These are phyloP conservation scores for Myotis myotis DNA, from an alignment of 2,797 vertebrate species.

Conservation along the genomic window DNA sequence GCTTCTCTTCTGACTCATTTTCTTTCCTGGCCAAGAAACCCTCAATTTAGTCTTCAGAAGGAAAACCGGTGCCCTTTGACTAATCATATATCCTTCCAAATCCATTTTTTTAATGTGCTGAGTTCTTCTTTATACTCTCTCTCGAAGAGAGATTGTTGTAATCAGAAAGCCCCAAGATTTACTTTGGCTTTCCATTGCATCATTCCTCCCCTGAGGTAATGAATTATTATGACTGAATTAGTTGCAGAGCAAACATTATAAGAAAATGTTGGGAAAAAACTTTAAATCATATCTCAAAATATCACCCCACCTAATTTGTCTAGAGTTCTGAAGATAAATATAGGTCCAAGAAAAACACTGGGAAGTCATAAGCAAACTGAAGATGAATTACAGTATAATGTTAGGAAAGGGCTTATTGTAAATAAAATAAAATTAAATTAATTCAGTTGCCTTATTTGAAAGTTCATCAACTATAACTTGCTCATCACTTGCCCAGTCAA, in stretches of 20 bases:
- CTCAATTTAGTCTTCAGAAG: neutral
- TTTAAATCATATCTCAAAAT: constrained; percentile 43
- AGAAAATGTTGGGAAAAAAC: constrained; percentile 23
- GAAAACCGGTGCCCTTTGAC: neutral
- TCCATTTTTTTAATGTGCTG: constrained; percentile 8
- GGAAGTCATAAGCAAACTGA: neutral
- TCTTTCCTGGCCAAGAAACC: constrained; percentile 26
- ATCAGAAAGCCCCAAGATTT: constrained; percentile 32
- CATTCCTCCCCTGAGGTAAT: neutral
- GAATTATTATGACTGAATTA: neutral
- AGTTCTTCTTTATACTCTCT: neutral
- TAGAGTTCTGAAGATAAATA: constrained; percentile 12
- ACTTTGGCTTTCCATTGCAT: constrained; percentile 16
- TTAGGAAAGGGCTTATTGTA: neutral
- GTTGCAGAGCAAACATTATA: neutral
- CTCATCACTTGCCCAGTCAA: neutral
- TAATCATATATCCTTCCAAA: neutral
- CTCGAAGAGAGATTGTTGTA: neutral
- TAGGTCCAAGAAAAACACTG: neutral
- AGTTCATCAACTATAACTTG: neutral
- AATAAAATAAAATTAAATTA: neutral
- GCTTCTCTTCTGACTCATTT: constrained; percentile 44
- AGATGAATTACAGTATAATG: neutral
- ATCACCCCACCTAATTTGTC: neutral
- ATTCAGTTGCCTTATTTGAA: neutral